These are phyloP conservation scores for Keiferia lycopersicella DNA, from an alignment of 2,888 invertebrate species.

Conservation along the genomic window DNA sequence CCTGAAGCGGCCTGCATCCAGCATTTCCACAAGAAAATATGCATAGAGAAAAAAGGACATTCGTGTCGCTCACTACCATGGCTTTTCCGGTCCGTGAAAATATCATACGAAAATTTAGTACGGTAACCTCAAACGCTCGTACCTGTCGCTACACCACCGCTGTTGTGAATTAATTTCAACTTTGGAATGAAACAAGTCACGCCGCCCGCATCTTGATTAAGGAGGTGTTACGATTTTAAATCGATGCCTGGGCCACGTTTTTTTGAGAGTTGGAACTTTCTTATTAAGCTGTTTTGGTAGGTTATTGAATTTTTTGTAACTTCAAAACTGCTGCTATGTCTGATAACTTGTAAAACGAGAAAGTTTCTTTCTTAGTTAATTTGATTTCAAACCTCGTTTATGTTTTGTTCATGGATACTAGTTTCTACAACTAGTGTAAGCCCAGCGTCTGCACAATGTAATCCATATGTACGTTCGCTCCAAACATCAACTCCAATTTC, in stretches of 20 bases:
- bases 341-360: too few species aligned
- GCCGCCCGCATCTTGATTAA: slow-evolving; percentile 66
- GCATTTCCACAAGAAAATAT: too few species aligned
- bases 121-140: too few species aligned
- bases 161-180: slow-evolving; percentile 75
- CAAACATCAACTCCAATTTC: slow-evolving; percentile 9
- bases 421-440: background rate
- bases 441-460: background rate
- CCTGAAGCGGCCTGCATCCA: too few species aligned
- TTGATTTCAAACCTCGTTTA: too few species aligned
- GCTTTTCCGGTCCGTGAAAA: too few species aligned
- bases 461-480: background rate
- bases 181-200: slow-evolving; percentile 71
- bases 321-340: too few species aligned
- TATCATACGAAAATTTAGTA: too few species aligned
- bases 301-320: background rate
- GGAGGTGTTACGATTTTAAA: slow-evolving; percentile 52
- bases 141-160: slow-evolving; percentile 30
- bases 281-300: slow-evolving; percentile 5
- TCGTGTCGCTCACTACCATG: too few species aligned
- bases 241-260: slow-evolving; percentile 48
- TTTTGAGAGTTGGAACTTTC: slow-evolving; percentile 37
- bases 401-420: too few species aligned
- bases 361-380: too few species aligned
- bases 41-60: too few species aligned